Percentiles rank a stretch among this genome's conserved stretches.
Evolutionary conservation across 2,113 vertebrate genomes (phyloP).

Genomic region (Cephalopholis sonnerati): DNA sequence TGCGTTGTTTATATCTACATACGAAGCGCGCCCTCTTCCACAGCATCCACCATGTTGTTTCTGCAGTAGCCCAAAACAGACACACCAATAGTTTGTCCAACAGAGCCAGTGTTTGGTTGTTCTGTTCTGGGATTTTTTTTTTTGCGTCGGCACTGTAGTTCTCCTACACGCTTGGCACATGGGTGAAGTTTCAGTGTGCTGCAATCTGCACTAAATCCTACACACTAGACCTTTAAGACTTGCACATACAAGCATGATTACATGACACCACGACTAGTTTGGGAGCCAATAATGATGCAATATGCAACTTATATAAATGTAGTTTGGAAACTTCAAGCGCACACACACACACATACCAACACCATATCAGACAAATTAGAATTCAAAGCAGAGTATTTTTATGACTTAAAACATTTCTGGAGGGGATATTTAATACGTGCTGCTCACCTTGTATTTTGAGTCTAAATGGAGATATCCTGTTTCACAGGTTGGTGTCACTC

Average conservation of each 20-base stretch:
- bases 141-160: too few relatives aligned
- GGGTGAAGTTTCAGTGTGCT: too few relatives aligned
- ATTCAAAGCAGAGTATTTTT: constrained; percentile 52
- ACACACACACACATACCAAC: neutral
- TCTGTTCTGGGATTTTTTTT: too few relatives aligned
- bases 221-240: neutral
- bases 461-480: constrained; percentile 68
- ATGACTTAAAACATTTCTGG: constrained; percentile 33
- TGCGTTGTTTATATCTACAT: too few relatives aligned
- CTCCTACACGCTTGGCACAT: too few relatives aligned
- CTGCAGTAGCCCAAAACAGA: too few relatives aligned
- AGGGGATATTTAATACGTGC: constrained; percentile 45
- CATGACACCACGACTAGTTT: neutral
- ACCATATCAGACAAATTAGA: constrained; percentile 18
- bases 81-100: too few relatives aligned
- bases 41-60: too few relatives aligned
- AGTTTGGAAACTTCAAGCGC: constrained; percentile 8
- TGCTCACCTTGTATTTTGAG: constrained; percentile 32
- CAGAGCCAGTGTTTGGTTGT: too few relatives aligned
- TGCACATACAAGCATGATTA: too few relatives aligned
- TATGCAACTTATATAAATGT: constrained; percentile 1
- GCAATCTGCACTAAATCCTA: too few relatives aligned
- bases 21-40: too few relatives aligned
- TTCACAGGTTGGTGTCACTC: constrained; percentile 59
- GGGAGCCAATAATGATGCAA: neutral